Percentiles rank a stretch among this genome's conserved stretches.
Conservation (phyloP, 2,113 vertebrate genomes). For the Shinisaurus crocodilurus region DNA sequence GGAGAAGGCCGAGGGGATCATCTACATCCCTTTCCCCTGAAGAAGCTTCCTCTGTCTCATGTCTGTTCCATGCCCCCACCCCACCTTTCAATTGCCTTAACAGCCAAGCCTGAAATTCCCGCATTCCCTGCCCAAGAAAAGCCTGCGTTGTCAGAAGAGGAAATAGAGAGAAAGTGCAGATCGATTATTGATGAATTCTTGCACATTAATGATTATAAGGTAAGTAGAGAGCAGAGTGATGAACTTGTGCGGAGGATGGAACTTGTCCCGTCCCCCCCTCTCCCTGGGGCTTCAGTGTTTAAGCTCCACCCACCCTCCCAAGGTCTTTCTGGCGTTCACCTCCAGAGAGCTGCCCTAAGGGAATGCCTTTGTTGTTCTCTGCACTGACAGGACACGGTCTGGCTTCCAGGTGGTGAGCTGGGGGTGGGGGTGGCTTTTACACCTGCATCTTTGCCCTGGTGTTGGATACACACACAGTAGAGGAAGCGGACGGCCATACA, state of each 20-base stretch:
- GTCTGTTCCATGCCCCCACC: neutral
- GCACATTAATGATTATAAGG: slow-evolving; percentile 98
- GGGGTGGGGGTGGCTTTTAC: neutral
- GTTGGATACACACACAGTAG: accelerated
- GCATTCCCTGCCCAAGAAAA: slow-evolving; percentile 75
- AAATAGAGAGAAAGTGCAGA: slow-evolving; percentile 91
- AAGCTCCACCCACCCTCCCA: neutral
- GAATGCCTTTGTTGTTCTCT: neutral
- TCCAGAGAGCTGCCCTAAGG: neutral
- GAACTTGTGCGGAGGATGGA: too few relatives aligned
- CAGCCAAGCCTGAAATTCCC: slow-evolving; percentile 84
- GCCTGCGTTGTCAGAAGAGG: slow-evolving; percentile 85
- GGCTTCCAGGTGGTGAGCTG: too few relatives aligned
- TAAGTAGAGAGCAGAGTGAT: slow-evolving; percentile 52
- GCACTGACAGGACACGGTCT: too few relatives aligned
- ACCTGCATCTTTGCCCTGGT: neutral
- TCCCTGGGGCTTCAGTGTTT: neutral
- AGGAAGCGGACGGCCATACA: accelerated
- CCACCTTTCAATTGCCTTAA: neutral
- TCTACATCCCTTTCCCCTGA: neutral
- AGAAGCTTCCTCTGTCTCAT: neutral
- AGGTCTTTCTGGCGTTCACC: neutral
- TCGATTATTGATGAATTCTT: slow-evolving; percentile 98
- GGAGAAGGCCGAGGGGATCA: neutral
- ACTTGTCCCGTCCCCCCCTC: too few relatives aligned